Percentiles rank a stretch among this genome's conserved stretches.
Conservation (phyloP, 1,140 invertebrate species). For the Pseudoatta argentina region DNA sequence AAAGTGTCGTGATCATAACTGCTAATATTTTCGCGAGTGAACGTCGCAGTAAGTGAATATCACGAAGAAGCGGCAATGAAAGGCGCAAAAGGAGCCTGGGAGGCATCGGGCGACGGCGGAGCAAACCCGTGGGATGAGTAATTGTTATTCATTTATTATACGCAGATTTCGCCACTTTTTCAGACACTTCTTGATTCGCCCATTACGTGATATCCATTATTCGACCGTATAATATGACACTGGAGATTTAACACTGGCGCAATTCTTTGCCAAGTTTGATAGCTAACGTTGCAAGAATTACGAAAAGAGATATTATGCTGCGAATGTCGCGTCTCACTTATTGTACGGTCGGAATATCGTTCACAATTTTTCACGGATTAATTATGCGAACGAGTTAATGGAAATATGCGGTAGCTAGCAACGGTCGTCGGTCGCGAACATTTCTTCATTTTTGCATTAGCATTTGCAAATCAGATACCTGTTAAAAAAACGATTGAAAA, state of each 20-base stretch:
- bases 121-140: neutral
- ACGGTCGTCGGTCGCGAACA: neutral
- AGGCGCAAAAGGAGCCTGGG: neutral
- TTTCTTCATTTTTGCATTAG: slow-evolving; percentile 1
- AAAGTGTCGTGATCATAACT: neutral
- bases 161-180: neutral
- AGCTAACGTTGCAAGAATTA: neutral
- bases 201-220: slow-evolving; percentile 1
- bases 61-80: neutral
- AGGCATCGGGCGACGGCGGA: neutral
- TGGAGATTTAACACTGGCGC: neutral
- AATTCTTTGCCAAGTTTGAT: slow-evolving; percentile 4
- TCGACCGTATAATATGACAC: neutral
- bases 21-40: neutral
- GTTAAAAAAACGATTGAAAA: neutral
- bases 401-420: neutral
- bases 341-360: neutral
- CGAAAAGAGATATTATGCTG: neutral
- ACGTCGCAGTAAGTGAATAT: neutral
- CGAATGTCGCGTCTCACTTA: neutral
- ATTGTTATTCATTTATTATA: slow-evolving; percentile 15
- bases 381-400: slow-evolving; percentile 3
- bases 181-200: neutral
- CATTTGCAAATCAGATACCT: neutral
- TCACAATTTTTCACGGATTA: neutral